phyloP scores from a whole-genome alignment of 2,888 invertebrate species.

The Campopleginae sp. region DNA sequence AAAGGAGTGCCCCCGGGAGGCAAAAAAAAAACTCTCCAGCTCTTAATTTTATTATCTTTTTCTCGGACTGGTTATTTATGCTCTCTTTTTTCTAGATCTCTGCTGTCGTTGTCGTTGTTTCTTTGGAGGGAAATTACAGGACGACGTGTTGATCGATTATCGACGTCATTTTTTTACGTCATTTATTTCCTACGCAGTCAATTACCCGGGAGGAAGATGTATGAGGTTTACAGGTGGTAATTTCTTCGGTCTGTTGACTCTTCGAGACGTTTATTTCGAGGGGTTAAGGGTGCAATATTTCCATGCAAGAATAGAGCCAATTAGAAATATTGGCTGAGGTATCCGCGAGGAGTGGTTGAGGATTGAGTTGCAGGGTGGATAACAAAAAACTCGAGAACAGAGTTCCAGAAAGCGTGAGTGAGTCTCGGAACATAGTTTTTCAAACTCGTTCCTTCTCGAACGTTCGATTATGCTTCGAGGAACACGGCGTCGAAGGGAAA shows the following conservation, averaged over 20 bases:
- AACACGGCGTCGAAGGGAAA: constrained; percentile 1
- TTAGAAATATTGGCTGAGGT: constrained; percentile 77
- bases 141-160: no score
- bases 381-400: constrained; percentile 1
- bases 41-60: constrained; percentile 44
- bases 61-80: constrained; percentile 39
- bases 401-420: constrained; percentile 25
- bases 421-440: constrained; percentile 48
- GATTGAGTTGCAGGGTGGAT: constrained; percentile 42
- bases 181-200: constrained; percentile 27
- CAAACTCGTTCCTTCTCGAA: not conserved
- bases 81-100: constrained; percentile 42
- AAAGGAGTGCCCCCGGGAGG: constrained; percentile 69
- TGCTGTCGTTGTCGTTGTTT: not conserved
- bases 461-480: not conserved
- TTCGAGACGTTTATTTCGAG: constrained; percentile 43
- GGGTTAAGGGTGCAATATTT: constrained; percentile 15
- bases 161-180: not conserved
- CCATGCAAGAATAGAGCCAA: constrained; percentile 75
- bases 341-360: constrained; percentile 58
- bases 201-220: constrained; percentile 25
- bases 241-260: constrained; percentile 49
- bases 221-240: constrained; percentile 17
- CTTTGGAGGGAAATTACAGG: constrained; percentile 37
- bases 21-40: constrained; percentile 63